Evolutionary conservation across 2,797 vertebrate species (phyloP).

Genomic region (Sciurus vulgaris): DNA sequence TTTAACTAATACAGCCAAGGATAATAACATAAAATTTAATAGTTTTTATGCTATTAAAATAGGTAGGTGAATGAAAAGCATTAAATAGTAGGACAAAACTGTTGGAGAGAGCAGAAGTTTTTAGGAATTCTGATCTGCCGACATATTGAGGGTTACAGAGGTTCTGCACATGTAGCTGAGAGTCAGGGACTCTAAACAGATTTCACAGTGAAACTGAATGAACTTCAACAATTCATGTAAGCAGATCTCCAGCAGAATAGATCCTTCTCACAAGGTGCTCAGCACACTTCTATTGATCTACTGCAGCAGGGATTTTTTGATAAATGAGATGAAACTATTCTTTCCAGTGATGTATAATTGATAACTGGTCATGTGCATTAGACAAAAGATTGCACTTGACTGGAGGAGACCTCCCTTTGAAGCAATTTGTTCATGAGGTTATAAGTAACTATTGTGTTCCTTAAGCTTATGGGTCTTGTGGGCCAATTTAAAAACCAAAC

Average conservation of each 20-base stretch:
- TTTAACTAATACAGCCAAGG: background rate
- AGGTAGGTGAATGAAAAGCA: background rate
- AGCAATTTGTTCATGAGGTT: background rate
- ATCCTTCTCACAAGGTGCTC: background rate
- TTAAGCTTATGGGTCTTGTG: background rate
- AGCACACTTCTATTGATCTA: background rate
- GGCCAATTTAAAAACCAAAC: background rate
- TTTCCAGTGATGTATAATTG: background rate
- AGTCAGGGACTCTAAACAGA: background rate
- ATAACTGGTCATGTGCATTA: background rate
- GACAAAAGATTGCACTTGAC: background rate
- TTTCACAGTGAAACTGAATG: background rate
- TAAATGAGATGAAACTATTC: slow-evolving; percentile 17
- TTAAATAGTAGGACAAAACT: background rate
- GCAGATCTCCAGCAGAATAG: background rate
- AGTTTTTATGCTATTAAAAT: background rate
- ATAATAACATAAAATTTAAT: background rate
- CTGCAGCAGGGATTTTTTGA: background rate
- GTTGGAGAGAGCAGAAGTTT: background rate
- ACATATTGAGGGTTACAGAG: slow-evolving; percentile 14
- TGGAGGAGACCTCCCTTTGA: background rate
- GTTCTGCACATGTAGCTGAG: background rate
- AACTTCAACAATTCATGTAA: no score
- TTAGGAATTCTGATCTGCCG: background rate
- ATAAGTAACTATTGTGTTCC: background rate